Base-by-base conservation (phyloP, 2,888 invertebrate species). In the Pheosia tremula region DNA sequence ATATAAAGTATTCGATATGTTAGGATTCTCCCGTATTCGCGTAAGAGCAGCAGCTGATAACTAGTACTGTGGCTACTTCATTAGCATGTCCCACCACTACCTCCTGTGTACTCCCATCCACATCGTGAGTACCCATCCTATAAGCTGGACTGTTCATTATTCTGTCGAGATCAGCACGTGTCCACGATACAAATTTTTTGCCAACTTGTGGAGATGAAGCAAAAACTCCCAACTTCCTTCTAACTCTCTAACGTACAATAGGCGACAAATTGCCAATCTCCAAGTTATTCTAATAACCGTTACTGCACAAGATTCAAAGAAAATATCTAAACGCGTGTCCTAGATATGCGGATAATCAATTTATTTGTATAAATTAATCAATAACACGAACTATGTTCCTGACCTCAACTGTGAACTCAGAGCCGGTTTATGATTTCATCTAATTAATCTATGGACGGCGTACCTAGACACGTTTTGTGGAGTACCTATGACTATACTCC, bases 221-320 rank as follows among this genome's bases (percentile, higher is more conserved):
- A 71, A 75, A 73, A 67, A 66, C 60, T 38, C 57, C 53, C 61
- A 60, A 56, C 63, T 61, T 52, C 55, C 67, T 63, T 68, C 67
- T 66, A 67, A 24, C 24, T 24, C 24, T 69, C 53, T 59, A 55
- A 62, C 63, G 57, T 56, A 78, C 79, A 80, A 80, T 78, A 69
- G 69, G 62, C 71, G 63, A 70, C 68, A 74, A 80, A 84, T 83
- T 81, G 78, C 69, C 82, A 79, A 81, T 82, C 75, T 74, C 64
- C 63, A 71, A 72, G 71, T 72, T 71, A 68, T 71, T 62, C 68
- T 60, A 66, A 71, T n/a, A 56, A 73, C 82, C 76, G 78, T 77
- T 81, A 78, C 58, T 67, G 62, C 60, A 61, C 65, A 67, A 58
- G 57, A 60, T 57, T 71, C 58, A 47, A 63, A 66, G 57, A 62